Evolutionary conservation across 2,888 invertebrate species (phyloP), one percentile per base, ranked within the genome.

Genomic region (Lapara coniferarum): DNA sequence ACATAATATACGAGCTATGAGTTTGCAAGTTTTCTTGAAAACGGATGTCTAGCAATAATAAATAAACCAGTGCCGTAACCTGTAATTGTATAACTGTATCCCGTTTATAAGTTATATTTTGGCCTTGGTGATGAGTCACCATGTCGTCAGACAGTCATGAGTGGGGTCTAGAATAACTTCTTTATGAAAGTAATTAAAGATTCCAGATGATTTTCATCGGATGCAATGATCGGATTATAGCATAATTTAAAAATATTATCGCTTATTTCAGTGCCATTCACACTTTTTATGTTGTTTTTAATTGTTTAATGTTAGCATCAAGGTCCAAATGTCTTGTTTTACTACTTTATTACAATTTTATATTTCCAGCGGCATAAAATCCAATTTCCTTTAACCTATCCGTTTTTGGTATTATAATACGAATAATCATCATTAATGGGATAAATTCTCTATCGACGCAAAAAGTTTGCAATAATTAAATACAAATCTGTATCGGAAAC

Each of bases 401-500:
- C 49, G 0, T 63, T 63, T 63, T 49, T 19, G 63, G 63, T 63
- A 19, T 46, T 44, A 16, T 59, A 5, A 16, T 59, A 5, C 25
- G 63, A 49, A 49, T 63, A 46, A 63, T 63, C 46, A 25, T 49
- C 19, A 19, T 25, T 19, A 13, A 63, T 49, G 2, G 19, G 7
- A 19, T 13, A 19, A 63, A 49, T 19, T 49, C 13, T 63, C 46
- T 19, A 63, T 2, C 10, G 10, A 59, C n/a, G 59, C 59, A 59
- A 59, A 63, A 63, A 63, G 46, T 63, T 49, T 46, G 19, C 46
- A 19, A 59, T 46, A 46, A 59, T 44, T 63, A 46, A 44, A 63
- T 63, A 19, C 49, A 63, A 63, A 19, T 63, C 63, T 63, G 63
- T 49, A 66, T 37, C 53, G 69, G 37, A 53, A 53, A 46, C 12